phyloP scores from a whole-genome alignment of 2,113 vertebrate species.

The Lipotes vexillifer region DNA sequence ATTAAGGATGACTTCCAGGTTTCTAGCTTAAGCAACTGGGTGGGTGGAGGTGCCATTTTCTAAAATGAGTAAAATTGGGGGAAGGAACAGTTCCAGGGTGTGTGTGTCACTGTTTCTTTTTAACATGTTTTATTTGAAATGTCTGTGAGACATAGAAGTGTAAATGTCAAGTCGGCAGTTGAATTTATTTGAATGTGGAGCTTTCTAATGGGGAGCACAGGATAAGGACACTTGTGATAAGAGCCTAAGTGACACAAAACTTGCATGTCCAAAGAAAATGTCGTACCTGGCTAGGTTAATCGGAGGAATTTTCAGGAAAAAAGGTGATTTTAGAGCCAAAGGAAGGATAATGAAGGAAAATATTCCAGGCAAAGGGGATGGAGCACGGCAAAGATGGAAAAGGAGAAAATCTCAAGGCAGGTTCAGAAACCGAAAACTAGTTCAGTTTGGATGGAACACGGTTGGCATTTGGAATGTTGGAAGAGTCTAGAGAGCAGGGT shows the following conservation, averaged over 20 bases:
- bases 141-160: background rate
- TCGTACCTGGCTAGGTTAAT: background rate
- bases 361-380: background rate
- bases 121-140: slow-evolving; percentile 43
- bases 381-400: background rate
- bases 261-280: slow-evolving; percentile 3
- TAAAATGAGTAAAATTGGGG: slow-evolving; percentile 17
- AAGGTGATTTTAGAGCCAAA: slow-evolving; percentile 24
- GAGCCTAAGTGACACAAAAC: background rate
- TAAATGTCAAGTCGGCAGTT: slow-evolving; percentile 16
- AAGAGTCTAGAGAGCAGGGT: background rate
- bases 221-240: slow-evolving; percentile 11
- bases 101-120: slow-evolving; percentile 33
- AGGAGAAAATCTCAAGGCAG: background rate
- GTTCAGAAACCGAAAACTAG: background rate
- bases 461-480: background rate
- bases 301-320: background rate
- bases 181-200: slow-evolving; percentile 13
- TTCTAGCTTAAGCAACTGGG: slow-evolving; percentile 7
- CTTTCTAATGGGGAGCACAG: background rate
- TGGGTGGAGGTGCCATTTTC: slow-evolving; percentile 22
- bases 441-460: background rate
- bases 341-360: background rate
- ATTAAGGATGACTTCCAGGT: slow-evolving; percentile 32
- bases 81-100: background rate